phyloP scores from a whole-genome alignment of 1,140 invertebrate species.

The Epicauta chinensis region DNA sequence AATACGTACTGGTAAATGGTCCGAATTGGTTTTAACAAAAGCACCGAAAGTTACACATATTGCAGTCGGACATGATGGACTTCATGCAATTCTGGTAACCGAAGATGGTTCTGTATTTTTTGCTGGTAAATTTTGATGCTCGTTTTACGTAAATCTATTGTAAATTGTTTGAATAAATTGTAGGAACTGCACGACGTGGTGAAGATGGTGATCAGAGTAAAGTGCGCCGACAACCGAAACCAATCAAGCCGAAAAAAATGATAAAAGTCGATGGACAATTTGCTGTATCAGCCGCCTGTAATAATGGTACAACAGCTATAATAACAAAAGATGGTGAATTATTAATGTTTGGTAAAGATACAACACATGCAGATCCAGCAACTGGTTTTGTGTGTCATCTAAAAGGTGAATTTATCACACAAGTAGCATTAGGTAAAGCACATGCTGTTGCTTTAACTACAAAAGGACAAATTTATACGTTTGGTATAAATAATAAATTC shows the following conservation, averaged over 20 bases:
- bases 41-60: conserved; percentile 69
- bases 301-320: conserved; percentile 90
- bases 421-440: conserved; percentile 90
- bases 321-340: conserved; percentile 84
- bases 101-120: conserved; percentile 88
- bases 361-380: conserved; percentile 73
- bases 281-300: conserved; percentile 80
- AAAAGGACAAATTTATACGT: conserved; percentile 89
- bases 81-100: conserved; percentile 80
- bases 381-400: conserved; percentile 67
- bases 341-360: conserved; percentile 94
- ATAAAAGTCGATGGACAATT: conserved; percentile 80
- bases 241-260: conserved; percentile 89
- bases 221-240: conserved; percentile 78
- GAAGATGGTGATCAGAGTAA: conserved; percentile 90
- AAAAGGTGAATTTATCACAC: conserved; percentile 71
- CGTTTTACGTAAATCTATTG: background rate
- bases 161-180: background rate
- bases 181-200: conserved; percentile 81
- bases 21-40: conserved; percentile 69
- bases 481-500: conserved; percentile 96
- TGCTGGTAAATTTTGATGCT: conserved; percentile 46
- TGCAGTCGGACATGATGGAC: conserved; percentile 87
- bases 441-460: conserved; percentile 84
- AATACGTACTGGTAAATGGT: conserved; percentile 59